Evolutionary conservation across 2,797 vertebrate species (phyloP).

Genomic region (Acrossocheilus fasciatus): DNA sequence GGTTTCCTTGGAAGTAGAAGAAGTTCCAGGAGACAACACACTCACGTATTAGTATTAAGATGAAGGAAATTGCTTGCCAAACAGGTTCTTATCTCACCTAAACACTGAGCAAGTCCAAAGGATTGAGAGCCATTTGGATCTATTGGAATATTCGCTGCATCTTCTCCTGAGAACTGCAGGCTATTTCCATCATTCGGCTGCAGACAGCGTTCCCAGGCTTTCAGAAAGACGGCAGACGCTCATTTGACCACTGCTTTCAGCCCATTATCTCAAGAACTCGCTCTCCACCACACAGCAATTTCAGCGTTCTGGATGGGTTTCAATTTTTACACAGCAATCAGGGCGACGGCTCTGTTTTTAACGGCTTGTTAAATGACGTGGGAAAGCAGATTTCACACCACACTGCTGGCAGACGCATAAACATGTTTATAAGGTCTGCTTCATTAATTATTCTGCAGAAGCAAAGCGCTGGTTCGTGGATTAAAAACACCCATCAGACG

Average conservation of each 20-base stretch:
- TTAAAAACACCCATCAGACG: no score
- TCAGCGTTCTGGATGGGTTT: neutral
- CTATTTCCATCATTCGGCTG: neutral
- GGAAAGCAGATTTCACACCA: neutral
- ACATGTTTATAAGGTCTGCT: constrained; percentile 1
- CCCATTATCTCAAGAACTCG: neutral
- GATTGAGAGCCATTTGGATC: no score
- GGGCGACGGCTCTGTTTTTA: neutral
- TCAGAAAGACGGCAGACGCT: neutral
- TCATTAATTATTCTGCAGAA: neutral
- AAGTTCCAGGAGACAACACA: neutral
- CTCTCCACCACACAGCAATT: neutral
- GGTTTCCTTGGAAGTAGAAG: neutral
- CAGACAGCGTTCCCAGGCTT: neutral
- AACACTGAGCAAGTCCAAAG: no score
- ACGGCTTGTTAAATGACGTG: neutral
- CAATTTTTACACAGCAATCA: neutral
- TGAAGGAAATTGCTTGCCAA: neutral
- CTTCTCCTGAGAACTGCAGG: neutral
- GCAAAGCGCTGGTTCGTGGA: neutral
- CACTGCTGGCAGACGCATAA: neutral
- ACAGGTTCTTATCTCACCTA: no score
- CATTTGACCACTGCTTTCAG: neutral
- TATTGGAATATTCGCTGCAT: neutral
- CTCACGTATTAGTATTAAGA: neutral